A percentile compares a stretch with the other conserved stretches of the same genome.
phyloP scores from a whole-genome alignment of 2,113 vertebrate genomes.

The Circaetus cinerascens region DNA sequence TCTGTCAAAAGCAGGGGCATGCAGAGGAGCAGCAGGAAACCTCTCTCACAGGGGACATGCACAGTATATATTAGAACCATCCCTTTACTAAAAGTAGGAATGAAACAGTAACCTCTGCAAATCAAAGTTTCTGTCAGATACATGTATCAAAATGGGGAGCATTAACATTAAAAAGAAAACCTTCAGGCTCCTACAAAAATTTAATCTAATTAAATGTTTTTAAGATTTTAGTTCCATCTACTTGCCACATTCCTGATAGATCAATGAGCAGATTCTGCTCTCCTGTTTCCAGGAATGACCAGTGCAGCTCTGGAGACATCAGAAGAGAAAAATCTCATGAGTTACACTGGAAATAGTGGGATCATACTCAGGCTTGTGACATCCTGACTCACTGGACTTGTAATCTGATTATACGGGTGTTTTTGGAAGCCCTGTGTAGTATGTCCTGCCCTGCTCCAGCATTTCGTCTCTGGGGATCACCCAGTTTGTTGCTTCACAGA shows the following conservation, averaged over 20 bases:
- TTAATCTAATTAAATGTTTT: neutral
- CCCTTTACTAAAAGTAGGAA: neutral
- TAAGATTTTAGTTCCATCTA: neutral
- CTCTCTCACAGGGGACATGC: neutral
- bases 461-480: neutral
- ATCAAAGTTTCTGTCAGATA: neutral
- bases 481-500: neutral
- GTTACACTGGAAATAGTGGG: conserved; percentile 6
- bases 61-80: neutral
- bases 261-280: neutral
- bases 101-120: neutral
- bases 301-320: neutral
- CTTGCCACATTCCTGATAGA: neutral
- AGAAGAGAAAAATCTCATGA: neutral
- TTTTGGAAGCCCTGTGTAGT: neutral
- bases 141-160: neutral
- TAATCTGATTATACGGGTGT: conserved; percentile 6
- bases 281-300: neutral
- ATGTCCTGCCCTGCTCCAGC: neutral
- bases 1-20: neutral
- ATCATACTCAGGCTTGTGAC: conserved; percentile 1
- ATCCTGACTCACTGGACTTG: conserved; percentile 22
- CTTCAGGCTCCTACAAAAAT: neutral
- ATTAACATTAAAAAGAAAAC: neutral
- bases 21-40: neutral